Evolutionary conservation across 2,113 vertebrate species (phyloP).

Genomic region (Turnix velox): DNA sequence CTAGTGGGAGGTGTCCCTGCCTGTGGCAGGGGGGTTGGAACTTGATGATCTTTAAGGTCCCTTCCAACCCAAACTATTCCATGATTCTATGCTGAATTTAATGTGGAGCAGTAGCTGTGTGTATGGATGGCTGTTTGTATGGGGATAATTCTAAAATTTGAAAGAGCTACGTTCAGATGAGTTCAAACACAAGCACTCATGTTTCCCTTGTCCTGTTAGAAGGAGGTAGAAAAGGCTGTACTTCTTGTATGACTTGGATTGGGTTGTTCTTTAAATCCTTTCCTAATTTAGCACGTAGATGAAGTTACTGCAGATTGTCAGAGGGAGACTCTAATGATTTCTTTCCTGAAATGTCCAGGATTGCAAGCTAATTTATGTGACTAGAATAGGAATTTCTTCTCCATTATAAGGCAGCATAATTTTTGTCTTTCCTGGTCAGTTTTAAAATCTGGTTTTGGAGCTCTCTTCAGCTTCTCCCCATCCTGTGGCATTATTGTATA

Average conservation of each 20-base stretch:
- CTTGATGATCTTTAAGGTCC: too few relatives aligned
- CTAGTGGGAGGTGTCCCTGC: too few relatives aligned
- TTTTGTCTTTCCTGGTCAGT: background rate
- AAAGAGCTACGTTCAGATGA: background rate
- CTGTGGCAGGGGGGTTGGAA: too few relatives aligned
- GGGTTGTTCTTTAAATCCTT: background rate
- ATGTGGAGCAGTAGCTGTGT: background rate
- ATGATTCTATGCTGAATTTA: background rate
- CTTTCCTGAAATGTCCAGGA: background rate
- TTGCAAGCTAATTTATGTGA: background rate
- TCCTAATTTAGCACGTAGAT: background rate
- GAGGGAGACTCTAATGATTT: background rate
- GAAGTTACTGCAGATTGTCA: background rate
- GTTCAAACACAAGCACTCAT: background rate
- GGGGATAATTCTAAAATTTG: background rate
- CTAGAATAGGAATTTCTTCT: background rate
- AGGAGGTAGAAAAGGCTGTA: background rate
- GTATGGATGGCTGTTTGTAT: background rate
- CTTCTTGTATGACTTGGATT: background rate
- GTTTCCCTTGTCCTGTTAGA: background rate
- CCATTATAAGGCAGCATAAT: background rate
- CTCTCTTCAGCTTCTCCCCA: background rate
- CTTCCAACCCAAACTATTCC: too few relatives aligned
- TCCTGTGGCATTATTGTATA: background rate
- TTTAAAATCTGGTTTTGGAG: background rate